Evolutionary conservation across 2,888 invertebrate genomes (phyloP).

Genomic region (Thymelicus lineola): DNA sequence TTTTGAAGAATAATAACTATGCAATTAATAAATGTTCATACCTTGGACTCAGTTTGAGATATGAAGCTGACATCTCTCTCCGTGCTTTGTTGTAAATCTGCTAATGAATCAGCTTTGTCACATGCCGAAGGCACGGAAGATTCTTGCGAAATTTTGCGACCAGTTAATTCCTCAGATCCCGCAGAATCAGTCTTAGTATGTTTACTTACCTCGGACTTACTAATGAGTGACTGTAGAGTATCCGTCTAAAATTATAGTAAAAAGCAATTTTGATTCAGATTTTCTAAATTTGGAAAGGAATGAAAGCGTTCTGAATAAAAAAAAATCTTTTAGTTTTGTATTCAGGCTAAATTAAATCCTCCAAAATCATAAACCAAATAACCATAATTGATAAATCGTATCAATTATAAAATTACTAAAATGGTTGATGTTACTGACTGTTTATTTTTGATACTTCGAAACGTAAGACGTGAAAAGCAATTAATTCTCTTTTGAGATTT

Average conservation of each 20-base stretch:
- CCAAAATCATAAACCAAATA: no score
- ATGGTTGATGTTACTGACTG: no score
- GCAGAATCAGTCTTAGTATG: constrained; percentile 78
- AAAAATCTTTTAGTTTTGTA: no score
- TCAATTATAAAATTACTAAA: no score
- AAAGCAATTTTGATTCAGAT: neutral
- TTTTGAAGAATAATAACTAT: neutral
- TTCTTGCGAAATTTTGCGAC: constrained; percentile 70
- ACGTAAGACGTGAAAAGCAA: no score
- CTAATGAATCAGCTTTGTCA: constrained; percentile 77
- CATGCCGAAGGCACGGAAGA: constrained; percentile 69
- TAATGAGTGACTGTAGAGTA: constrained; percentile 66
- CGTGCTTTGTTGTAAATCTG: constrained; percentile 78
- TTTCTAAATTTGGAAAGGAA: no score
- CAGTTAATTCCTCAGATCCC: constrained; percentile 70
- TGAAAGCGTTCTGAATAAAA: no score
- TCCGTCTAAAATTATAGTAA: constrained; percentile 61
- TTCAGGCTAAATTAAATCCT: no score
- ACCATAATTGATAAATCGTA: no score
- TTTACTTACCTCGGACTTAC: constrained; percentile 74
- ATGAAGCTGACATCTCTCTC: constrained; percentile 79
- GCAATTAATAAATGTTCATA: constrained; percentile 43
- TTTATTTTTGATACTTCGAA: no score
- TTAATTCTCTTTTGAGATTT: no score
- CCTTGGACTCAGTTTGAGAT: constrained; percentile 82